Evolutionary conservation across 2,888 invertebrate genomes (phyloP).

Genomic region (Antheraea yamamai): DNA sequence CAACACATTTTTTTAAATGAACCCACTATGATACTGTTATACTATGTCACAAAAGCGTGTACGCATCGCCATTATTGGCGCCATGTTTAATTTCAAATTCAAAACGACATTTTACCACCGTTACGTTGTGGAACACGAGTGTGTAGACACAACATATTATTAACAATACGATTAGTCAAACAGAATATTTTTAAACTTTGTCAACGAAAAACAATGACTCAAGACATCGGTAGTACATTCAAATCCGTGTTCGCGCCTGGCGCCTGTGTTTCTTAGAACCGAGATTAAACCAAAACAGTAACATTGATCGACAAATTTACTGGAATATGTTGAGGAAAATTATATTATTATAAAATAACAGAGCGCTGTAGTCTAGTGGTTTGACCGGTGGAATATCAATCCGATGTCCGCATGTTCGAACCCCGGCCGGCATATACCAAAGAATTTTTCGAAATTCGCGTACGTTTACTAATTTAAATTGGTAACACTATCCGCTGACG

Average conservation of each 20-base stretch:
- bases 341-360: neutral
- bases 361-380: neutral
- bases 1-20: neutral
- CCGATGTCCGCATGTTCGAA: too few species aligned
- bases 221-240: conserved; percentile 38
- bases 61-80: conserved; percentile 33
- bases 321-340: conserved; percentile 19
- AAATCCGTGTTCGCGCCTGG: conserved; percentile 22
- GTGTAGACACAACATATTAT: conserved; percentile 28
- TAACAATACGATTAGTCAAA: conserved; percentile 28
- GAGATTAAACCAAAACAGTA: conserved; percentile 31
- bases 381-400: too few species aligned
- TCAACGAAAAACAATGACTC: conserved; percentile 45
- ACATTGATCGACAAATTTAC: conserved; percentile 18
- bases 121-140: conserved; percentile 25
- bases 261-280: conserved; percentile 37
- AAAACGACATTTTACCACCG: conserved; percentile 46
- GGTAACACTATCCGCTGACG: too few species aligned
- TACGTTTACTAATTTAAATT: too few species aligned
- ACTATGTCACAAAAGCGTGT: neutral
- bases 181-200: conserved; percentile 32
- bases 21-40: neutral
- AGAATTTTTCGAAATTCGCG: too few species aligned
- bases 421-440: too few species aligned
- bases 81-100: conserved; percentile 54